Evolutionary conservation across 2,113 vertebrate genomes (phyloP), one percentile per base, ranked within the genome.

Genomic region (Climacteris rufus): DNA sequence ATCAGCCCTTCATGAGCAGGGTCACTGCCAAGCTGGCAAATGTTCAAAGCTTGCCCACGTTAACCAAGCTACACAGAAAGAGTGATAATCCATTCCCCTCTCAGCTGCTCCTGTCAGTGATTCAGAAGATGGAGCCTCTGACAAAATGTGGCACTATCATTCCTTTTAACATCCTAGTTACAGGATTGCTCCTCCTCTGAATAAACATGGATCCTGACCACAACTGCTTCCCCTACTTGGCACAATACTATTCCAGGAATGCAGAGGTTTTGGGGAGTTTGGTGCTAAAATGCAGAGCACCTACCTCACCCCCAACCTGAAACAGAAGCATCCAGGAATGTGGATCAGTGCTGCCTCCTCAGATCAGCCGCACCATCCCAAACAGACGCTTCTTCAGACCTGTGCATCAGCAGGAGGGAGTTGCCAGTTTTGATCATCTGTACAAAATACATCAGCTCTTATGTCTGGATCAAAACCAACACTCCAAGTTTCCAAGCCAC

Each of bases 321-420:
- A 97, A 97, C 89, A 97, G 96, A 97, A 97, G 96, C 93, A 97
- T 96, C 96, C 95, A 97, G 94, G 97, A 97, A 97, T 96, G 94
- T 94, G 95, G 90, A 97, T 94, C 93, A 97, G 95, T 97, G 95
- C 97, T 97, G 95, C 95, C 96, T 97, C 96, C 96, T 97, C 96
- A 96, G 92, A 96, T 97, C 96, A 96, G 96, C 96, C 90, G 90
- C 95, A 96, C 94, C 95, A 96, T 96, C 96, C 96, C 95, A 97
- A 96, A 97, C 95, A 94, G 94, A 97, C 92, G 93, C 93, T 97
- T 97, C 96, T 97, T 97, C 96, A 97, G 82, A 96, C 90, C 95
- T 97, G 96, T 96, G 96, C 96, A 96, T 96, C 93, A 82, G 94
- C 95, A 93, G 96, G 96, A 97, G 93, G 96, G 95, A 97, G 96